Evolutionary conservation across 2,797 vertebrate species (phyloP), one percentile per base, ranked within the genome.

Genomic region (Pangasius macronema): DNA sequence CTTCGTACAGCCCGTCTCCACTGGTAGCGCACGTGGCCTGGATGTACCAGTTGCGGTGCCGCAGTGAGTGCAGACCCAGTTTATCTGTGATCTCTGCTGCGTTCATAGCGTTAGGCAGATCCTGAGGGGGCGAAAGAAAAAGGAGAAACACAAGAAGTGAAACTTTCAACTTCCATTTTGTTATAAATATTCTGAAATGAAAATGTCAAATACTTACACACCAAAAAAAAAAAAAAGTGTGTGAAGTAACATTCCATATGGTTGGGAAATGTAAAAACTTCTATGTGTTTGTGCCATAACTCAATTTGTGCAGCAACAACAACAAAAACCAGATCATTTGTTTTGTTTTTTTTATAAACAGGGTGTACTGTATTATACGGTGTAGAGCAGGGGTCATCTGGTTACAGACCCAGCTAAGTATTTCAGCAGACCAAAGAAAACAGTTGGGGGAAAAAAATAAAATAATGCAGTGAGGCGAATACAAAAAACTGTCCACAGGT

Each of bases 1-100:
- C 95, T 92, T 97, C 95, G 4, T 94, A 96, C 53, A 97, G 94
- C 61, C 96, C 96, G 6, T 96, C 95, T 59, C 96, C 96, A 7
- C 90, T 95, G 20, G 96, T 96, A 82, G 96, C 96, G 46, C 96
- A 96, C 5, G 96, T 96, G 89, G 96, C 93, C 91, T 97, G 96
- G 91, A 97, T 96, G 68, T 92, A 96, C 96, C 96, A 97, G 89
- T 88, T 91, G n/a, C 95, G 94, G 3, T 93, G 85, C 82, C 93
- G 93, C 91, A 96, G 92, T 53, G 85, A 87, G 89, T 96, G 95
- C 84, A 97, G 91, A 51, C 88, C 88, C 89, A 97, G 92, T 90
- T 96, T 95, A 76, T 96, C 95, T 83, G 96, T 96, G 92, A 97
- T 93, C 92, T 96, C 96, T 3, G 95, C 94, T 82, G 95, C 94